A percentile compares a stretch with the other conserved stretches of the same genome.
phyloP scores from a whole-genome alignment of 1,140 invertebrate genomes.

The Drosophila lowei region DNA sequence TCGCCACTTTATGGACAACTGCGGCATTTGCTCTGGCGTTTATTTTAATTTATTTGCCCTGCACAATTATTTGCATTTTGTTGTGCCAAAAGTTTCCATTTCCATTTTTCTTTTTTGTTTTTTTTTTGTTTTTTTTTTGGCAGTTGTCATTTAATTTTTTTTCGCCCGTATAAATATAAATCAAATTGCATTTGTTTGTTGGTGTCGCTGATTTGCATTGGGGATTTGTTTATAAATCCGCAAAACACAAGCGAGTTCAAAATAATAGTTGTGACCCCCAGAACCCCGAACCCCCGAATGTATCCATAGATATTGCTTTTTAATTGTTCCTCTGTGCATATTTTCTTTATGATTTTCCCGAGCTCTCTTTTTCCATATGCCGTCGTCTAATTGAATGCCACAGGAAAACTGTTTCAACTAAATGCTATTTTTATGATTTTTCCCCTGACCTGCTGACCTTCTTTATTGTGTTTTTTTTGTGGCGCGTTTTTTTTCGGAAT shows the following conservation, averaged over 20 bases:
- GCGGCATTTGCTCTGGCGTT: conserved; percentile 28
- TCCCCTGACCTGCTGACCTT: neutral
- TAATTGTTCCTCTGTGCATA: conserved; percentile 56
- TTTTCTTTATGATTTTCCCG: conserved; percentile 34
- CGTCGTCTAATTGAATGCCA: conserved; percentile 42
- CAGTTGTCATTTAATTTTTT: conserved; percentile 46
- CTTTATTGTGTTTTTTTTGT: conserved; percentile 1
- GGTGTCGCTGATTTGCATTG: conserved; percentile 62
- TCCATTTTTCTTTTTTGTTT: neutral
- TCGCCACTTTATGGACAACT: conserved; percentile 30
- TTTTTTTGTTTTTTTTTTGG: conserved; percentile 35
- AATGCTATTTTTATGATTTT: conserved; percentile 22
- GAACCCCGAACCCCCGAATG: conserved; percentile 18
- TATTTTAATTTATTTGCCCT: conserved; percentile 68
- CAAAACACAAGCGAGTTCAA: conserved; percentile 54
- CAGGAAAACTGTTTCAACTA: conserved; percentile 18
- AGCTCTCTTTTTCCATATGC: conserved; percentile 27
- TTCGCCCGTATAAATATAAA: conserved; percentile 58
- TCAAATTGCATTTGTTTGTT: conserved; percentile 67
- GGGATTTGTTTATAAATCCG: conserved; percentile 78
- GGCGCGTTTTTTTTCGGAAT: conserved; percentile 24
- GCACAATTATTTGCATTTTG: conserved; percentile 72
- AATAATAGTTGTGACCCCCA: conserved; percentile 75
- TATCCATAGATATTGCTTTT: conserved; percentile 73
- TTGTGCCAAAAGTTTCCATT: conserved; percentile 40